A percentile compares a stretch with the other conserved stretches of the same genome.
These are phyloP conservation scores for Pseudochromis fuscus DNA, from an alignment of 2,797 vertebrate genomes.

Conservation along the genomic window DNA sequence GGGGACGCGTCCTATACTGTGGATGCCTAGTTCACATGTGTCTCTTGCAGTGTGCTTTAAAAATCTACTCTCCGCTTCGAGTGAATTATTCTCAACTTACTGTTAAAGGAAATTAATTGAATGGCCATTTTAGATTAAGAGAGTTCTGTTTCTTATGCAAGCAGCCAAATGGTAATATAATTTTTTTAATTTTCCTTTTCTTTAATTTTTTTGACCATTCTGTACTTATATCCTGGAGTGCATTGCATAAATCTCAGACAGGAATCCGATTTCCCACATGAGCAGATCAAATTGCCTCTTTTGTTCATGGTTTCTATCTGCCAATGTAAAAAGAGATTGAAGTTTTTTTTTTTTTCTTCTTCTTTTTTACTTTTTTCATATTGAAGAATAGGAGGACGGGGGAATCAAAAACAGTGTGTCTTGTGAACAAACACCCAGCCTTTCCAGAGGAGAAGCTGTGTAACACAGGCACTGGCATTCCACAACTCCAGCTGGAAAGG, in stretches of 20 bases:
- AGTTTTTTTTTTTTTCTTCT: slow-evolving; percentile 49
- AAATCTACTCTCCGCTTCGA: slow-evolving; percentile 12
- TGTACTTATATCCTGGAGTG: slow-evolving; percentile 67
- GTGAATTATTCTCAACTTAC: slow-evolving; percentile 28
- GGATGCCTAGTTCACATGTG: slow-evolving; percentile 58
- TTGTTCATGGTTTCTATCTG: slow-evolving; percentile 81
- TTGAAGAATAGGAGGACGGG: slow-evolving; percentile 71
- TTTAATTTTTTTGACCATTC: slow-evolving; percentile 36
- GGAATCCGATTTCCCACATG: slow-evolving; percentile 84
- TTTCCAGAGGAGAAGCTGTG: slow-evolving; percentile 78
- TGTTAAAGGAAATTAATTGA: slow-evolving; percentile 35
- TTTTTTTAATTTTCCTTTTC: slow-evolving; percentile 51
- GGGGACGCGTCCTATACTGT: slow-evolving; percentile 57
- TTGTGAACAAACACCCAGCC: slow-evolving; percentile 82
- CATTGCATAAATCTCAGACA: slow-evolving; percentile 75
- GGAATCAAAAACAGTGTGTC: slow-evolving; percentile 80
- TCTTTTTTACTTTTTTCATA: slow-evolving; percentile 43
- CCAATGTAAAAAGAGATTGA: slow-evolving; percentile 68
- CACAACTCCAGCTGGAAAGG: slow-evolving; percentile 72
- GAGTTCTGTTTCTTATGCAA: slow-evolving; percentile 50
- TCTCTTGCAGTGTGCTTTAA: slow-evolving; percentile 11
- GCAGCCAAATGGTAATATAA: slow-evolving; percentile 65
- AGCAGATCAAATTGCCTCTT: slow-evolving; percentile 84
- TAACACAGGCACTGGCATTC: slow-evolving; percentile 75
- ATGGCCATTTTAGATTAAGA: slow-evolving; percentile 31